Conservation (phyloP, 1,140 invertebrate species). For the Thaumetopoea pityocampa region DNA sequence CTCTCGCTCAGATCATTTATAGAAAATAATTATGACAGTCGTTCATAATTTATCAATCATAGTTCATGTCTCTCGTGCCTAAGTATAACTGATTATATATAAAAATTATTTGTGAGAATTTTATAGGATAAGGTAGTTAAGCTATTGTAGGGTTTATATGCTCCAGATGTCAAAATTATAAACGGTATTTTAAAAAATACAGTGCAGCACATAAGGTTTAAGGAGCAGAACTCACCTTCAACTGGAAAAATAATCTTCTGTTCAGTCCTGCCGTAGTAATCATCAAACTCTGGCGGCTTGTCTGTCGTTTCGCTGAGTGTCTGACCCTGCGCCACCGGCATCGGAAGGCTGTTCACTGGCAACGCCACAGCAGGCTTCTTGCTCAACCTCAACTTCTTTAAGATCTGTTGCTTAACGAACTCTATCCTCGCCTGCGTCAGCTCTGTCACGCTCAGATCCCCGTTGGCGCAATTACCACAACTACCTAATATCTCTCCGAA, state of each 20-base stretch:
- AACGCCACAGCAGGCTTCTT: conserved; percentile 78
- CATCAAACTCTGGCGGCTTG: conserved; percentile 77
- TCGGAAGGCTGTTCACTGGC: conserved; percentile 78
- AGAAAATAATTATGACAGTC: too few relatives aligned
- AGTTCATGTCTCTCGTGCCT: too few relatives aligned
- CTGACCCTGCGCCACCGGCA: conserved; percentile 81
- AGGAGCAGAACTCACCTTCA: conserved; percentile 80
- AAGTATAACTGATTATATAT: too few relatives aligned
- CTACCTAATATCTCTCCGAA: conserved; percentile 39
- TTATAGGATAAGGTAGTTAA: too few relatives aligned
- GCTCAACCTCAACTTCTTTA: conserved; percentile 85
- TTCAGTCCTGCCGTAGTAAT: conserved; percentile 87
- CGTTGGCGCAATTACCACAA: conserved; percentile 55
- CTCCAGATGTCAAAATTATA: too few relatives aligned
- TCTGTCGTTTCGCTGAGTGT: conserved; percentile 60
- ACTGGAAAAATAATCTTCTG: conserved; percentile 87
- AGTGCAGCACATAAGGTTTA: too few relatives aligned
- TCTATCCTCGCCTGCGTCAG: conserved; percentile 80
- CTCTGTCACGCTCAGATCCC: conserved; percentile 39
- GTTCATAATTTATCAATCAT: too few relatives aligned
- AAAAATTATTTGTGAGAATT: too few relatives aligned
- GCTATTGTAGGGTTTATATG: too few relatives aligned
- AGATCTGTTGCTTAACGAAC: conserved; percentile 88
- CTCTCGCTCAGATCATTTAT: too few relatives aligned
- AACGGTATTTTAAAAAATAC: too few relatives aligned